These are phyloP conservation scores for Diaprepes abbreviatus DNA, from an alignment of 2,888 invertebrate genomes.

Conservation along the genomic window DNA sequence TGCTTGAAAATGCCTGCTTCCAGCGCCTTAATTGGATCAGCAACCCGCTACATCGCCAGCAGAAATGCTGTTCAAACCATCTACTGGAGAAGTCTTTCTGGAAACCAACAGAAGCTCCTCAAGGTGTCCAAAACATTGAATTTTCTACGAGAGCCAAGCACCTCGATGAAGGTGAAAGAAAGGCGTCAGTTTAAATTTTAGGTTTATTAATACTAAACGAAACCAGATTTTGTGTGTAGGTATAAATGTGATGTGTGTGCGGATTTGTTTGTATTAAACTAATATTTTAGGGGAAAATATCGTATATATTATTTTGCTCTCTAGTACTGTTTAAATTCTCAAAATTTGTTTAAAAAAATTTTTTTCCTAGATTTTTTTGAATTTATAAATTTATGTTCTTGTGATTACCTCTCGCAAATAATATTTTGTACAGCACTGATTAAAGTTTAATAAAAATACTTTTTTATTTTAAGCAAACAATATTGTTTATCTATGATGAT, in stretches of 20 bases:
- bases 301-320: no score
- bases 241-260: no score
- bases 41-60: slow-evolving; percentile 76
- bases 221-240: no score
- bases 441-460: no score
- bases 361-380: no score
- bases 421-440: no score
- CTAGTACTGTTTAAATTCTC: no score
- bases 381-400: no score
- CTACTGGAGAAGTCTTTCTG: slow-evolving; percentile 75
- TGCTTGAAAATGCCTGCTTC: slow-evolving; percentile 36
- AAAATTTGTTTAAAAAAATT: not conserved
- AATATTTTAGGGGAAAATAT: no score
- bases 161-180: slow-evolving; percentile 38
- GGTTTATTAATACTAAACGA: not conserved
- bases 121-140: slow-evolving; percentile 63
- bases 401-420: no score
- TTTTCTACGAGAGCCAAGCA: slow-evolving; percentile 54
- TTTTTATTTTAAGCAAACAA: no score
- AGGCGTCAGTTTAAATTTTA: slow-evolving; percentile 41
- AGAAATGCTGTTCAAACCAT: slow-evolving; percentile 83
- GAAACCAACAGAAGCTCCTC: slow-evolving; percentile 57
- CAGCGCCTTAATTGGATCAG: slow-evolving; percentile 40
- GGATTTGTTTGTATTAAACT: not conserved
- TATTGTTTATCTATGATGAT: no score